These are phyloP conservation scores for Phasia obesa DNA, from an alignment of 2,888 invertebrate genomes.

Conservation along the genomic window DNA sequence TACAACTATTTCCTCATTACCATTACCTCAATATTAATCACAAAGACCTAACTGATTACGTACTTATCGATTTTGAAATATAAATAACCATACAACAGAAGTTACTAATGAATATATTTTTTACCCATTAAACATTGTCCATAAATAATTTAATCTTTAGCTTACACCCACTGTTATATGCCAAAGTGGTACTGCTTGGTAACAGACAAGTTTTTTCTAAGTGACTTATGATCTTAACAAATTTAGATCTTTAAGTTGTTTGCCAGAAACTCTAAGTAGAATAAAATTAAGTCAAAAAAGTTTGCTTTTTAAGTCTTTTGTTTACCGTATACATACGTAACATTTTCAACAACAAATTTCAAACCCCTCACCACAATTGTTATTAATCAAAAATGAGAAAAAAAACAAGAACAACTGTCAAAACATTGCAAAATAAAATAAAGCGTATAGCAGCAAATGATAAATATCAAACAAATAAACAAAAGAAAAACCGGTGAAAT, in stretches of 20 bases:
- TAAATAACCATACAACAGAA: no score
- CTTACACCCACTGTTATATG: slow-evolving; percentile 7
- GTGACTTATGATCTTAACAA: slow-evolving; percentile 23
- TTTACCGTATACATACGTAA: not conserved
- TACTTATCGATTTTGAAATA: no score
- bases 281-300: slow-evolving; percentile 9
- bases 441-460: no score
- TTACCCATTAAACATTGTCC: slow-evolving; percentile 1
- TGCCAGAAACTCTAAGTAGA: slow-evolving; percentile 4
- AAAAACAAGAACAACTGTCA: slow-evolving; percentile 52
- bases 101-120: no score
- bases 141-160: slow-evolving; percentile 7
- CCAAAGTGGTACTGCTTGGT: not conserved
- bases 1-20: no score
- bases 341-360: not conserved
- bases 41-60: no score
- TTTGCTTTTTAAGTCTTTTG: slow-evolving; percentile 67
- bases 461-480: slow-evolving; percentile 45
- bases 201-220: slow-evolving; percentile 9
- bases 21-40: no score
- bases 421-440: slow-evolving; percentile 46
- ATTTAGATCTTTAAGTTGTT: slow-evolving; percentile 26
- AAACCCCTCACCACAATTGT: slow-evolving; percentile 51
- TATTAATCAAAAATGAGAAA: not conserved
- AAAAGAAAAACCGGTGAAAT: slow-evolving; percentile 56